A percentile compares a stretch with the other conserved stretches of the same genome.
Conservation (phyloP, 53 echinoderm and acorn worm genomes). For the Henricia sp. region DNA sequence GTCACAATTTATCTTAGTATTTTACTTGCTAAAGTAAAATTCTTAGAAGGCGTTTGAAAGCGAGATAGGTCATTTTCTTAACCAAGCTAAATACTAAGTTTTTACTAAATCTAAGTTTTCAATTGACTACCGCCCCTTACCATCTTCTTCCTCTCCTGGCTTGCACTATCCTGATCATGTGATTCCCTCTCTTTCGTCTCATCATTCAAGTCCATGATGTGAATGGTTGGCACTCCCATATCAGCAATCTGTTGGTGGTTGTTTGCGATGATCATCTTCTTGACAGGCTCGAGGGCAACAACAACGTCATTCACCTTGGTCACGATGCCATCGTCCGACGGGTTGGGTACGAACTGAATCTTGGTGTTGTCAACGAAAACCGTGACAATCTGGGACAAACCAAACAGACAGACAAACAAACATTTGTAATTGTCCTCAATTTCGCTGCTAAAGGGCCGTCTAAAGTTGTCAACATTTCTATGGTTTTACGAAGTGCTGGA, state of each 20-base stretch:
- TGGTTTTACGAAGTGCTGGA: no score
- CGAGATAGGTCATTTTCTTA: no score
- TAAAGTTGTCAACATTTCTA: no score
- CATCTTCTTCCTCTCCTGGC: slow-evolving; percentile 15
- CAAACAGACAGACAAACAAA: no score
- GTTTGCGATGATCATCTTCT: slow-evolving; percentile 22
- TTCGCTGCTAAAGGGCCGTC: no score
- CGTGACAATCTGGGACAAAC: slow-evolving; percentile 22
- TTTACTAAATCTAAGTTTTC: no score
- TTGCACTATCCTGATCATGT: background rate
- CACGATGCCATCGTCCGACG: background rate
- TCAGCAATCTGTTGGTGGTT: background rate
- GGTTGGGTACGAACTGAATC: slow-evolving; percentile 34
- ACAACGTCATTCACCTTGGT: background rate
- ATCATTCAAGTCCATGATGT: slow-evolving; percentile 29
- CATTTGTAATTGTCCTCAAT: no score
- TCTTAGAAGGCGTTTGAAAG: no score
- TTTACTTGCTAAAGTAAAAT: no score
- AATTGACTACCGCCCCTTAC: background rate
- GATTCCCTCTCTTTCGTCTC: background rate
- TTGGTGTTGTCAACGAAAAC: slow-evolving; percentile 50
- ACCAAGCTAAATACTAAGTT: no score
- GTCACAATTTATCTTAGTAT: no score
- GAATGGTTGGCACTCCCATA: background rate
- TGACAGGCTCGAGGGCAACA: background rate